These are phyloP conservation scores for Yponomeuta plumbellus DNA, from an alignment of 2,888 invertebrate species.

Conservation along the genomic window DNA sequence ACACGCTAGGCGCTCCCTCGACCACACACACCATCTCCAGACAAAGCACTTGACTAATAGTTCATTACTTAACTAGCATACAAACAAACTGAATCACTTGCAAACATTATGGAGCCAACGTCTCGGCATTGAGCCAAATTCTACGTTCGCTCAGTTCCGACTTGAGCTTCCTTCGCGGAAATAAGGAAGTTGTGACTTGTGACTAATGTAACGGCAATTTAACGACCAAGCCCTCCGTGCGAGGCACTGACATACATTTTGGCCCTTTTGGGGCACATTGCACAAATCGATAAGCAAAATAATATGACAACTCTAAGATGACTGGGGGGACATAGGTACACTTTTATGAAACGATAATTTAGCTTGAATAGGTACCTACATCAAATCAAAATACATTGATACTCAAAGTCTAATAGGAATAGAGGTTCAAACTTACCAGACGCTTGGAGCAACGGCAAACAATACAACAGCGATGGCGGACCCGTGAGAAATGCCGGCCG, in stretches of 20 bases:
- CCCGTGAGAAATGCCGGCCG: constrained; percentile 68
- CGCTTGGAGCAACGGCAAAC: constrained; percentile 33
- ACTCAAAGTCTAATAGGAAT: neutral
- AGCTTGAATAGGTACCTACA: neutral
- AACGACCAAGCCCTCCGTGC: neutral
- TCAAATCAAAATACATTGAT: neutral
- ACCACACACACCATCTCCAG: constrained; percentile 31
- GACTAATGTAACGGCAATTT: neutral
- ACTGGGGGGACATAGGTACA: too few species aligned
- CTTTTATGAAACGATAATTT: neutral
- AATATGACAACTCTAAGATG: neutral
- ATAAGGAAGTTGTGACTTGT: neutral
- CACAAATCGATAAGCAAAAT: neutral
- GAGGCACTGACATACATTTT: neutral
- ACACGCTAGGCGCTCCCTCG: constrained; percentile 18
- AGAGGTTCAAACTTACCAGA: constrained; percentile 7
- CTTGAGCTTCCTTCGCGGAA: neutral
- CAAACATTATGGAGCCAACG: neutral
- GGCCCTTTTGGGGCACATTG: neutral
- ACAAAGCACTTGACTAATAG: neutral
- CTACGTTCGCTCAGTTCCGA: neutral
- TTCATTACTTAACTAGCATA: neutral
- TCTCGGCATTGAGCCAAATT: constrained; percentile 12
- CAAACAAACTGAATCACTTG: constrained; percentile 9
- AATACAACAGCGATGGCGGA: constrained; percentile 48